Base-by-base conservation (phyloP, 2,888 invertebrate species). In the Oxyteleia sp. region DNA sequence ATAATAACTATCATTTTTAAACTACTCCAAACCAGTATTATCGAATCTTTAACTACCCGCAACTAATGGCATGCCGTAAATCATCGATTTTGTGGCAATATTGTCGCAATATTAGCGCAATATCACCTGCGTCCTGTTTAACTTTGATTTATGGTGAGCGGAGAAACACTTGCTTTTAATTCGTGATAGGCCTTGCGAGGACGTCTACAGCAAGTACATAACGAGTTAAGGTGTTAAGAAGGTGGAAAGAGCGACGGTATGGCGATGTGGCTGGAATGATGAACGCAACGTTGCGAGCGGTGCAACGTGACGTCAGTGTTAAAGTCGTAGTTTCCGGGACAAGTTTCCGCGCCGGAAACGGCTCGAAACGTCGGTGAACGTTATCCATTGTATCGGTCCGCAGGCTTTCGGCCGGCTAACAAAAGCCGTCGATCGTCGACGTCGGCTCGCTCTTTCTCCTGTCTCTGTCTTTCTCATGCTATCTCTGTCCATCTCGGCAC, bases 361-460 rank as follows among this genome's bases (percentile, higher is more conserved):
- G 88, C 84, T 85, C 88, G 89, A 89, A 91, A 89, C 85, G 87
- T 84, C 85, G 86, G 85, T 86, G 88, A 88, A 85, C 87, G 87
- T 85, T 85, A 88, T 81, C 87, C 87, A 91, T 90, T 91, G 90
- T 90, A 90, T 90, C 90, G 88, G 86, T 82, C 83, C 85, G 88
- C 87, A 76, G 85, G 85, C 85, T 88, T 88, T 82, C 71, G 85
- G 86, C 84, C 84, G 85, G 82, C 85, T 87, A 88, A 91, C 90
- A 91, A 91, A 90, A 88, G 87, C 87, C 85, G 90, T 90, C 89
- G 89, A 90, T 91, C 90, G 91, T 89, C 89, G 88, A 90, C 89
- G 89, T 88, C 88, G 90, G 88, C 90, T 90, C 89, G 89, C 89
- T 85, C 89, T 86, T 85, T 86, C 87, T 35, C 57, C 78, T 59